Evolutionary conservation across 1,140 invertebrate genomes (phyloP), one percentile per base, ranked within the genome.

Genomic region (Lepidurus arcticus): DNA sequence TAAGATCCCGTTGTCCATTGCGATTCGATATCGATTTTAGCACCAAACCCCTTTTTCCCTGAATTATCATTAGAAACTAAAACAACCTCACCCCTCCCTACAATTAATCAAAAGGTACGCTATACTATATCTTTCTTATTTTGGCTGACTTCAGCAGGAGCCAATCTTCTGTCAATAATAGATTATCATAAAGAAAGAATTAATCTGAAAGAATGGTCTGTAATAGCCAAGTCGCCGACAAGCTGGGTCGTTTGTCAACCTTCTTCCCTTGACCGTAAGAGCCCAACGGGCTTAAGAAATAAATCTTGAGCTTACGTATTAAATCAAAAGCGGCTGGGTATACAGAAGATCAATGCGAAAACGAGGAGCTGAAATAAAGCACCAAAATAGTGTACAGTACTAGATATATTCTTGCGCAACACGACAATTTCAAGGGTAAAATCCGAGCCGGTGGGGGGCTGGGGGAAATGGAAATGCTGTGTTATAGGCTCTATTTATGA

Each of bases 21-120:
- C 53, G 53, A 65, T 65, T 65, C 53, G 53, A 65, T 65, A 65
- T 65, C 21, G 53, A 65, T 65, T 65, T 65, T 65, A 13, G 4
- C 4, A 21, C 21, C 53, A 13, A 65, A 65, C 16, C 21, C 10
- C 53, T 65, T 65, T 21, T 65, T 21, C 9, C 16, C 53, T 34
- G 34, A 34, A 34, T 65, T 1, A 65, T 21, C 21, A 65, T 65
- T 65, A 9, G 34, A 34, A 34, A 34, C 34, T 34, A 34, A 34
- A 3, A 4, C 34, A 34, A 34, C 34, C 34, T 34, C 34, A 1
- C 3, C 34, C 34, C 34, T 3, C 34, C 34, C 34, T 34, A 4
- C 34, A 34, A 34, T 34, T 34, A 34, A 34, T 34, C 34, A 34
- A 34, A 34, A 34, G 34, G 34, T 34, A 4, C 3, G 34, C 4